Conservation (phyloP, 1,140 invertebrate genomes). For the Latrodectus geometricus region DNA sequence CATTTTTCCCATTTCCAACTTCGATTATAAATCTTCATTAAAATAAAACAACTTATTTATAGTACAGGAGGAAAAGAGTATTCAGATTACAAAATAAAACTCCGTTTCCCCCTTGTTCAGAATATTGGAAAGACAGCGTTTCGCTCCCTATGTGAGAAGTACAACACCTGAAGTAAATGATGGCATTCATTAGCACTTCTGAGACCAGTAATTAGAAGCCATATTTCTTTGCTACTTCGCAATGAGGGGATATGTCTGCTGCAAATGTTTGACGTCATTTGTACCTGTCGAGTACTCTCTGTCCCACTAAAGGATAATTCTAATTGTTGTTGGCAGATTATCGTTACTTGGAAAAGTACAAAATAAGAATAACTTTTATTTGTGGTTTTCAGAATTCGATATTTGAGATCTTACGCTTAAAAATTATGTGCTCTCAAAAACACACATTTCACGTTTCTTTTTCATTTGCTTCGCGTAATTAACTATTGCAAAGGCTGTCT, state of each 20-base stretch:
- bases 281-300: conserved; percentile 30
- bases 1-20: neutral
- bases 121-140: conserved; percentile 19
- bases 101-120: neutral
- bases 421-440: neutral
- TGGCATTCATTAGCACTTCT: conserved; percentile 53
- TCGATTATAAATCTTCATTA: conserved; percentile 8
- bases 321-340: conserved; percentile 46
- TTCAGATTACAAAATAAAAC: conserved; percentile 25
- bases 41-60: conserved; percentile 10
- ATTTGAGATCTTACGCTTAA: neutral
- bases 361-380: conserved; percentile 33
- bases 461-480: neutral
- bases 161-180: conserved; percentile 58
- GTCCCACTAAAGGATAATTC: conserved; percentile 18
- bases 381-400: conserved; percentile 11
- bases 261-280: conserved; percentile 34
- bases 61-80: neutral
- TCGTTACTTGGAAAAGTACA: conserved; percentile 2
- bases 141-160: conserved; percentile 40
- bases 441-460: neutral
- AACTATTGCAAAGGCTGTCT: neutral
- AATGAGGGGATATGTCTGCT: conserved; percentile 24
- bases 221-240: conserved; percentile 51
- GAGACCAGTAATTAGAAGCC: conserved; percentile 56